Evolutionary conservation across 2,113 vertebrate species (phyloP).

Genomic region (Hucho hucho): DNA sequence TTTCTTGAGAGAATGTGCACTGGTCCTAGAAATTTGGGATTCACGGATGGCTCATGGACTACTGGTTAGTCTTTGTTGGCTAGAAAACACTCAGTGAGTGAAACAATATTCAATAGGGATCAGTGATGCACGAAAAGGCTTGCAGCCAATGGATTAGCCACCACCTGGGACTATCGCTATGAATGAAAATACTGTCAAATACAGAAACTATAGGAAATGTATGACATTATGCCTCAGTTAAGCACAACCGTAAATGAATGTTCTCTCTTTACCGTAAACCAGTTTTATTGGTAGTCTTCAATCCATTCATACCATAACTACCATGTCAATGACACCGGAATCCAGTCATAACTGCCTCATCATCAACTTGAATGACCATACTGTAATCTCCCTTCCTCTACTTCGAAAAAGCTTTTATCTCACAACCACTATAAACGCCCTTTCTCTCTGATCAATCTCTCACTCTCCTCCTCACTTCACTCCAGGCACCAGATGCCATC

Average conservation of each 20-base stretch:
- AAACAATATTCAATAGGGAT: neutral
- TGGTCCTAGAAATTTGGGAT: no score
- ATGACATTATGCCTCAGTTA: constrained; percentile 15
- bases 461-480: constrained; percentile 61
- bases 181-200: no score
- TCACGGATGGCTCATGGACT: no score
- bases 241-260: neutral
- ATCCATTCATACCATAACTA: neutral
- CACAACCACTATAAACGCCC: constrained; percentile 62
- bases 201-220: no score
- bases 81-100: neutral
- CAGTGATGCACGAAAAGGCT: neutral
- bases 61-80: neutral
- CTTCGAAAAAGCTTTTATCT: constrained; percentile 56
- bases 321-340: constrained; percentile 7
- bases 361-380: neutral
- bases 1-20: no score
- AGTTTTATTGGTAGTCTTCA: no score
- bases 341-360: neutral
- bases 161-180: constrained; percentile 8
- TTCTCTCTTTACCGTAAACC: neutral
- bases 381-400: constrained; percentile 14
- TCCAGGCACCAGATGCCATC: constrained; percentile 64
- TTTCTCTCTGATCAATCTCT: constrained; percentile 71
- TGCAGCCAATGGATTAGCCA: constrained; percentile 18